Conservation (phyloP, 1,140 invertebrate species). For the Yoshiicerus persimilis region DNA sequence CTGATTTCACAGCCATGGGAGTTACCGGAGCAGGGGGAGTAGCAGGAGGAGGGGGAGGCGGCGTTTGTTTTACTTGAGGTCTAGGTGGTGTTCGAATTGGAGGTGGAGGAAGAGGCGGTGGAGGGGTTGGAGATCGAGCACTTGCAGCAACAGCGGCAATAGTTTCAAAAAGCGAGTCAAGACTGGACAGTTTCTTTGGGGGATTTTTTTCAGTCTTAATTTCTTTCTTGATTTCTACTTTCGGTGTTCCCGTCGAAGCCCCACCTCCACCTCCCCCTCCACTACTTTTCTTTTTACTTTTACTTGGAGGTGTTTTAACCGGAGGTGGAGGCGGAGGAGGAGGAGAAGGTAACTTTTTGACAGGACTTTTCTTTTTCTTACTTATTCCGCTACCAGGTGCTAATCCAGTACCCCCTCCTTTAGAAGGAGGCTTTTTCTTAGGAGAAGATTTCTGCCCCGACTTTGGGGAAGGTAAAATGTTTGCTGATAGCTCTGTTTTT, state of each 20-base stretch:
- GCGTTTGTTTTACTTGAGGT: background rate
- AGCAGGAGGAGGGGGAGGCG: background rate
- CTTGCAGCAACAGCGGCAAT: slow-evolving; percentile 27
- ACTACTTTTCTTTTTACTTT: slow-evolving; percentile 27
- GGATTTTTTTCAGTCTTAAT: background rate
- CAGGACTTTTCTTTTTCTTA: slow-evolving; percentile 23
- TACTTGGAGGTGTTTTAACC: background rate
- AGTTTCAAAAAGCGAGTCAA: slow-evolving; percentile 27
- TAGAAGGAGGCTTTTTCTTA: slow-evolving; percentile 1
- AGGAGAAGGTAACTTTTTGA: background rate
- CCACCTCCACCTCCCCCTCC: background rate
- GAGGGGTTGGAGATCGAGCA: background rate
- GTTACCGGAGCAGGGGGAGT: background rate
- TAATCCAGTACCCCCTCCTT: background rate
- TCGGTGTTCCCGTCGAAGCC: background rate
- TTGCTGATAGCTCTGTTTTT: slow-evolving; percentile 17
- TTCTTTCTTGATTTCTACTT: background rate
- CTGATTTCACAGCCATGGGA: background rate
- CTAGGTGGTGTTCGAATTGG: background rate
- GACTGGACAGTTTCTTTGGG: background rate
- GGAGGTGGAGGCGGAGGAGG: background rate
- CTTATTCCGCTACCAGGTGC: background rate
- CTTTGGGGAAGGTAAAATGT: slow-evolving; percentile 9
- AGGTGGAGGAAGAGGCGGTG: background rate
- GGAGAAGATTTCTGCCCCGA: background rate